These are phyloP conservation scores for Sycophila texana DNA, from an alignment of 2,888 invertebrate species.

Conservation along the genomic window DNA sequence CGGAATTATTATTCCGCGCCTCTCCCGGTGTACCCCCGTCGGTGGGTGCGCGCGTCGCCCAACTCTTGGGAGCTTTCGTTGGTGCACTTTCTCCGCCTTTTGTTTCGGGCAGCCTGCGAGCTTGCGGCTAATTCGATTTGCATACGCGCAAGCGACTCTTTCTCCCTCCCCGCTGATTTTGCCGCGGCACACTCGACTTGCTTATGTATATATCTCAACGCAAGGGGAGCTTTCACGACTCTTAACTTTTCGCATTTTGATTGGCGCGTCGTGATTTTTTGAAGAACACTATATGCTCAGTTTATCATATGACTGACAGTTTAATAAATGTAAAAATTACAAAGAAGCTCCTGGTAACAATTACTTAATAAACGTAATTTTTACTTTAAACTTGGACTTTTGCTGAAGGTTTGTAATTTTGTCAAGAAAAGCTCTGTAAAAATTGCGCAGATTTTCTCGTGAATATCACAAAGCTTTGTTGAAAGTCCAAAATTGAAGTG, in stretches of 20 bases:
- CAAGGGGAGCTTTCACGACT: background rate
- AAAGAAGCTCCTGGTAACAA: too few species aligned
- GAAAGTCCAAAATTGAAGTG: too few species aligned
- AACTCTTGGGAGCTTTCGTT: background rate
- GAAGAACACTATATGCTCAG: too few species aligned
- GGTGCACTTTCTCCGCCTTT: constrained; percentile 32
- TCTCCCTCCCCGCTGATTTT: background rate
- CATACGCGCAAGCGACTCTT: constrained; percentile 13
- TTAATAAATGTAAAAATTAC: too few species aligned
- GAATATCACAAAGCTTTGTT: too few species aligned
- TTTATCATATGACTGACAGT: too few species aligned
- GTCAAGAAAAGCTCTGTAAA: too few species aligned
- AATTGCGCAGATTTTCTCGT: too few species aligned
- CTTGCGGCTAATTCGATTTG: constrained; percentile 41
- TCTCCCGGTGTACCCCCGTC: constrained; percentile 34
- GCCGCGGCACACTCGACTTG: background rate
- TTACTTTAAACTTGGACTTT: too few species aligned
- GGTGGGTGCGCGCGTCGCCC: background rate
- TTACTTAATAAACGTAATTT: too few species aligned
- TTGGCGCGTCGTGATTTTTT: background rate
- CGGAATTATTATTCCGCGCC: constrained; percentile 72
- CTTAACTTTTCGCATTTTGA: background rate
- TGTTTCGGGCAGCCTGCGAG: background rate
- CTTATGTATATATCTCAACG: background rate
- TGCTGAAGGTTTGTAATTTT: too few species aligned